Evolutionary conservation across 2,888 invertebrate genomes (phyloP).

Genomic region (Tetheella fluctuosa): DNA sequence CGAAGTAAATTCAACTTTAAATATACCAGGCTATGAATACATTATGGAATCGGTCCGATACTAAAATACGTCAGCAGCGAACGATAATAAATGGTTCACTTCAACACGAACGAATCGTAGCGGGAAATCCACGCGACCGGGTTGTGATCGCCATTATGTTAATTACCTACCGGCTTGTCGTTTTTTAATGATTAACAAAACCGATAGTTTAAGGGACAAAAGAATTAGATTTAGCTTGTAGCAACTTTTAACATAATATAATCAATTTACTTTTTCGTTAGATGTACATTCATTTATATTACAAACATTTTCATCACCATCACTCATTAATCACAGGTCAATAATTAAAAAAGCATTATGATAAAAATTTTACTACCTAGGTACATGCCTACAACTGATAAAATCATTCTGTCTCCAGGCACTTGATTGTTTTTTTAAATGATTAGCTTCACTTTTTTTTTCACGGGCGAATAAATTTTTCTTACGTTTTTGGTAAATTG

Average conservation of each 20-base stretch:
- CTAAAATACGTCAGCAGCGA: conserved; percentile 70
- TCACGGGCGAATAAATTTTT: too few species aligned
- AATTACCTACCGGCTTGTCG: conserved; percentile 70
- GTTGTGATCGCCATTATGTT: conserved; percentile 76
- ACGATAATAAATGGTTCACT: conserved; percentile 81
- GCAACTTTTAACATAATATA: background rate
- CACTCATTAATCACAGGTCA: background rate
- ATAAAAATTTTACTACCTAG: background rate
- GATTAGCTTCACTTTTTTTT: too few species aligned
- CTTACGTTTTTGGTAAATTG: background rate
- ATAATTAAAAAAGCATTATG: background rate
- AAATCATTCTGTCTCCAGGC: background rate
- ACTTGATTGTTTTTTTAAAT: background rate
- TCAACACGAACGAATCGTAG: conserved; percentile 77
- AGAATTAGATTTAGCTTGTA: too few species aligned
- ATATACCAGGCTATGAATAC: conserved; percentile 44
- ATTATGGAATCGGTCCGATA: conserved; percentile 47
- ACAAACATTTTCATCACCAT: background rate
- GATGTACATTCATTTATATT: background rate
- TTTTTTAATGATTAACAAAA: conserved; percentile 19
- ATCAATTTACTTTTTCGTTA: background rate
- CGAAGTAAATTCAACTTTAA: conserved; percentile 69
- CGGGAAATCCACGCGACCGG: conserved; percentile 81
- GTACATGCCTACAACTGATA: background rate
- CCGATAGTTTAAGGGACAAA: background rate